A percentile compares a stretch with the other conserved stretches of the same genome.
These are phyloP conservation scores for Oenanthe oenanthe DNA, from an alignment of 2,113 vertebrate genomes.

Conservation along the genomic window DNA sequence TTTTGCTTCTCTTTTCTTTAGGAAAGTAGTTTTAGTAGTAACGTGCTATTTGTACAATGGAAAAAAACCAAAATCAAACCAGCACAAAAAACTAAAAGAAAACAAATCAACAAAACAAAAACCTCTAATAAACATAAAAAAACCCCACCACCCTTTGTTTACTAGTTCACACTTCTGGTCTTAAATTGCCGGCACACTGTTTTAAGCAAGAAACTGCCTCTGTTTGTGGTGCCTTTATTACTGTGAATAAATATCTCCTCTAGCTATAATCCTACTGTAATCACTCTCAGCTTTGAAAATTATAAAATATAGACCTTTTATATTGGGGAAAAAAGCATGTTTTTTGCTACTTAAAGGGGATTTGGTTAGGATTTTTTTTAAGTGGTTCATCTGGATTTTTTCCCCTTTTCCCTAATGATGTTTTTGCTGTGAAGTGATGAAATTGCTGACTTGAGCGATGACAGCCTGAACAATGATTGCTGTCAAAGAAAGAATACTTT, in stretches of 20 bases:
- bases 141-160: rapidly evolving
- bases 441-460: slow-evolving; percentile 45
- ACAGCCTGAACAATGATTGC: slow-evolving; percentile 32
- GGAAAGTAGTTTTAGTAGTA: neutral
- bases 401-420: neutral
- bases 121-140: rapidly evolving
- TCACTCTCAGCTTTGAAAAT: neutral
- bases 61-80: neutral
- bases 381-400: neutral
- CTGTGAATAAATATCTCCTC: neutral
- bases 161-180: neutral
- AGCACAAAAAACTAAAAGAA: neutral
- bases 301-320: neutral
- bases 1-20: neutral
- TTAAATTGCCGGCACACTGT: neutral
- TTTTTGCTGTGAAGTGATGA: slow-evolving; percentile 21
- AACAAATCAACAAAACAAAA: neutral
- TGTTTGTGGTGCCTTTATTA: neutral
- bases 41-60: neutral
- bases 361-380: neutral
- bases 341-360: rapidly evolving
- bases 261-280: neutral
- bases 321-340: rapidly evolving
- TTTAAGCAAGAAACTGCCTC: neutral
- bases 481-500: slow-evolving; percentile 43